These are phyloP conservation scores for Notolepis coatsorum DNA, from an alignment of 2,797 vertebrate species.

Conservation along the genomic window DNA sequence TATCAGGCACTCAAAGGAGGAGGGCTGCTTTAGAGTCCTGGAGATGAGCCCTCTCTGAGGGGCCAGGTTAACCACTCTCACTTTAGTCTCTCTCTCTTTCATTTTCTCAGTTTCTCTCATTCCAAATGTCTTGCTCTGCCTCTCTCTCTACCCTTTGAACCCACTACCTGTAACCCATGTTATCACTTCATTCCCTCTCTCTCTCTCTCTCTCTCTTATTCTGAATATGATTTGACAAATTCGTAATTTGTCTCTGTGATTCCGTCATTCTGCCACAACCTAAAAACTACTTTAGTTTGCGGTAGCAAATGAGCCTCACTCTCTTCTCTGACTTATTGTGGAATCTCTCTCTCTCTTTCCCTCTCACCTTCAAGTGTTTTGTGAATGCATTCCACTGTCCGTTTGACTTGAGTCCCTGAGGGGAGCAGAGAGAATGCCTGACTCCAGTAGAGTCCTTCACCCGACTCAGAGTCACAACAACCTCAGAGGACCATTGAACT, in stretches of 20 bases:
- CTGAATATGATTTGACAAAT: not conserved
- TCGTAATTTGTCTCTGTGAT: no score
- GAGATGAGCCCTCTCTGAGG: slow-evolving; percentile 2
- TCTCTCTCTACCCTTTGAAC: not conserved
- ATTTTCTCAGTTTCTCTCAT: not conserved
- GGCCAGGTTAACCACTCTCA: slow-evolving; percentile 14
- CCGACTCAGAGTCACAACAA: no score
- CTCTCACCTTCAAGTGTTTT: not conserved
- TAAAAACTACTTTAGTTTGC: no score
- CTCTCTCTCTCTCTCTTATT: not conserved
- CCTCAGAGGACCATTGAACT: no score
- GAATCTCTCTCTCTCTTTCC: not conserved
- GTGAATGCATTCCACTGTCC: slow-evolving; percentile 37
- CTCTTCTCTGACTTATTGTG: no score
- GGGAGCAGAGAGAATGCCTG: not conserved
- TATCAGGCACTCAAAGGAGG: slow-evolving; percentile 7
- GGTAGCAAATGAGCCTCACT: no score
- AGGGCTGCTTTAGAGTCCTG: slow-evolving; percentile 9
- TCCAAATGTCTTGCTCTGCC: not conserved
- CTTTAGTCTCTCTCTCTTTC: not conserved
- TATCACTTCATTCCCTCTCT: not conserved
- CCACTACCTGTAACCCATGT: not conserved
- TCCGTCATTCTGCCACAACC: no score
- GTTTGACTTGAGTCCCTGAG: slow-evolving; percentile 25
- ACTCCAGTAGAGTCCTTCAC: no score